These are phyloP conservation scores for Glomeris marginata DNA, from an alignment of 2,888 invertebrate genomes.

Conservation along the genomic window DNA sequence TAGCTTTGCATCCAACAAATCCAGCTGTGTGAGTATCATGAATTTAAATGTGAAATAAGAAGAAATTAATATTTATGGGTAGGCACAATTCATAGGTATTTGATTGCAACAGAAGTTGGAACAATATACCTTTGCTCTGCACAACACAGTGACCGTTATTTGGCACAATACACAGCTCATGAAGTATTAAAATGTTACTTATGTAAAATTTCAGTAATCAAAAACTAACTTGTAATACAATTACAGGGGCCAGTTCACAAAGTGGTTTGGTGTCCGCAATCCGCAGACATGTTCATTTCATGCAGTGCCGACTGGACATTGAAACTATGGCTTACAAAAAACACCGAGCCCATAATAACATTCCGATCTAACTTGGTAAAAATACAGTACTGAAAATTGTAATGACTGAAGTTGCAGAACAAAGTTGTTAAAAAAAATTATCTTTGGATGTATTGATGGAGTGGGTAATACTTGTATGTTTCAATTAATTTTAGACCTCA, in stretches of 20 bases:
- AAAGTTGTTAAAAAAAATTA: neutral
- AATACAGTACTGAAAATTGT: too few relatives aligned
- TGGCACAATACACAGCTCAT: constrained; percentile 4
- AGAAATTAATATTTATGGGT: too few relatives aligned
- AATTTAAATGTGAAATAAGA: too few relatives aligned
- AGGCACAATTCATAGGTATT: constrained; percentile 5
- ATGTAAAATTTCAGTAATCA: neutral
- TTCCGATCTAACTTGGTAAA: constrained; percentile 5
- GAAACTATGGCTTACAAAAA: constrained; percentile 6
- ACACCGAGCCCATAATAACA: neutral
- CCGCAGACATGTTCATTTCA: neutral
- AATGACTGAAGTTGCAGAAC: too few relatives aligned
- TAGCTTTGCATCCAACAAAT: too few relatives aligned
- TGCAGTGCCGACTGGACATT: constrained; percentile 11
- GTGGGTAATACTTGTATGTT: neutral
- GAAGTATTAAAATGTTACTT: neutral
- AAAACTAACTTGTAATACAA: neutral
- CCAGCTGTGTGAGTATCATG: too few relatives aligned
- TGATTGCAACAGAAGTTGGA: constrained; percentile 7
- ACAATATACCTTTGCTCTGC: constrained; percentile 6
- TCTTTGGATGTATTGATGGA: neutral
- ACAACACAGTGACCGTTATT: neutral
- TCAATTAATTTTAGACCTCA: constrained; percentile 1
- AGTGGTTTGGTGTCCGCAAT: neutral
- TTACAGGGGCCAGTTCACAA: constrained; percentile 10